Percentiles rank a stretch among this genome's conserved stretches.
Evolutionary conservation across 37 sponge, comb jelly and placozoan genomes (phyloP).

Genomic region (Corticium candelabrum): DNA sequence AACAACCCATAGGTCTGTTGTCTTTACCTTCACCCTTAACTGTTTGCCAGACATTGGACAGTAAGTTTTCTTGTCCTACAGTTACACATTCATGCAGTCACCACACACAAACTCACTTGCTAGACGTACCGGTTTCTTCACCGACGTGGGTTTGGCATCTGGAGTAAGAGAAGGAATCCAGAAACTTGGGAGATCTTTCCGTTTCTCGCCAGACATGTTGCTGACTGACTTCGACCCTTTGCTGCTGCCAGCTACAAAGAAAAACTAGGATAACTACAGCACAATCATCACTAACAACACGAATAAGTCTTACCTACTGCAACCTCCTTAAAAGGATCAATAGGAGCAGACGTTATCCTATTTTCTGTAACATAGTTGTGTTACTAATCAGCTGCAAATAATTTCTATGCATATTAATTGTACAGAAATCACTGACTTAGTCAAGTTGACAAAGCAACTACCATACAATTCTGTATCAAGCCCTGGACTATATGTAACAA

Average conservation of each 20-base stretch:
- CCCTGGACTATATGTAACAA: too few relatives aligned
- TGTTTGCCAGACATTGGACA: constrained; percentile 77
- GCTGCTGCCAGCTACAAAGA: too few relatives aligned
- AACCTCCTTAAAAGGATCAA: not conserved
- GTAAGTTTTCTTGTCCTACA: constrained; percentile 71
- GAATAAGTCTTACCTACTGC: too few relatives aligned
- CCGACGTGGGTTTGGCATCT: constrained; percentile 44
- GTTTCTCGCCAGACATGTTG: constrained; percentile 5
- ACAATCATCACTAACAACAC: too few relatives aligned
- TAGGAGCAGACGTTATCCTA: not conserved
- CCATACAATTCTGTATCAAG: too few relatives aligned
- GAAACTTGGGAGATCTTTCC: constrained; percentile 68
- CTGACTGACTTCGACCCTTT: constrained; percentile 8
- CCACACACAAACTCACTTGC: not conserved
- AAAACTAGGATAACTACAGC: too few relatives aligned
- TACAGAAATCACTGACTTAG: too few relatives aligned
- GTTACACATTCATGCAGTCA: not conserved
- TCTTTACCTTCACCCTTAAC: constrained; percentile 29
- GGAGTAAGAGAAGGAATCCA: constrained; percentile 89
- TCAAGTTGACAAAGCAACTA: too few relatives aligned
- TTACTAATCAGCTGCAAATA: too few relatives aligned
- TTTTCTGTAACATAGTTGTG: too few relatives aligned
- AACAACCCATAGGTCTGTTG: not conserved
- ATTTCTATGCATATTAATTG: too few relatives aligned
- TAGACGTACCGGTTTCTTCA: constrained; percentile 72